Evolutionary conservation across 2,797 vertebrate species (phyloP).

Genomic region (Neostethus bicornis): DNA sequence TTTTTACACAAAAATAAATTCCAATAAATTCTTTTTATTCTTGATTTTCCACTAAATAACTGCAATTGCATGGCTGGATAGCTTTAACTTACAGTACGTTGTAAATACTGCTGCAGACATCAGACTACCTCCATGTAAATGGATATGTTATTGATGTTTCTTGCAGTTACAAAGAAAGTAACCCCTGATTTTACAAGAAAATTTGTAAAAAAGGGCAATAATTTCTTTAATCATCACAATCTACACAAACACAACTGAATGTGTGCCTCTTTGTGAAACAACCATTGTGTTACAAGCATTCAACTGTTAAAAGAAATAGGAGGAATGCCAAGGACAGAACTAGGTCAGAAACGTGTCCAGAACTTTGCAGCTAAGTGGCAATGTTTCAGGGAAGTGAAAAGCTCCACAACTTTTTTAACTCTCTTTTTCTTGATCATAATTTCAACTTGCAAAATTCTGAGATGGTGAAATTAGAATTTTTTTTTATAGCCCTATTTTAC

Average conservation of each 20-base stretch:
- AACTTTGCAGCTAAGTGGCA: slow-evolving; percentile 15
- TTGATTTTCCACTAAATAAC: too few species aligned
- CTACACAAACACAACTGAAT: slow-evolving; percentile 43
- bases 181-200: too few species aligned
- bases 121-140: too few species aligned
- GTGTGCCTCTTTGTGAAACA: slow-evolving; percentile 57
- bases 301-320: slow-evolving; percentile 41
- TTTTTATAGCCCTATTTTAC: background rate
- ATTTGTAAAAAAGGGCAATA: slow-evolving; percentile 27
- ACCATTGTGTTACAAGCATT: slow-evolving; percentile 47
- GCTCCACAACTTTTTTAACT: background rate
- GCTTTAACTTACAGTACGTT: too few species aligned
- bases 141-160: too few species aligned
- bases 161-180: too few species aligned
- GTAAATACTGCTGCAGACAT: too few species aligned
- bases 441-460: background rate
- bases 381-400: slow-evolving; percentile 7
- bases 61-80: too few species aligned
- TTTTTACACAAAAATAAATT: too few species aligned
- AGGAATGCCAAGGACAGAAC: slow-evolving; percentile 53
- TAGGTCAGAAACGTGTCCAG: slow-evolving; percentile 50
- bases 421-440: background rate
- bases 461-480: background rate
- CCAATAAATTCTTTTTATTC: too few species aligned
- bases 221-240: slow-evolving; percentile 49